A percentile compares a stretch with the other conserved stretches of the same genome.
Evolutionary conservation across 2,797 vertebrate genomes (phyloP).

Genomic region (Channallabes apus): DNA sequence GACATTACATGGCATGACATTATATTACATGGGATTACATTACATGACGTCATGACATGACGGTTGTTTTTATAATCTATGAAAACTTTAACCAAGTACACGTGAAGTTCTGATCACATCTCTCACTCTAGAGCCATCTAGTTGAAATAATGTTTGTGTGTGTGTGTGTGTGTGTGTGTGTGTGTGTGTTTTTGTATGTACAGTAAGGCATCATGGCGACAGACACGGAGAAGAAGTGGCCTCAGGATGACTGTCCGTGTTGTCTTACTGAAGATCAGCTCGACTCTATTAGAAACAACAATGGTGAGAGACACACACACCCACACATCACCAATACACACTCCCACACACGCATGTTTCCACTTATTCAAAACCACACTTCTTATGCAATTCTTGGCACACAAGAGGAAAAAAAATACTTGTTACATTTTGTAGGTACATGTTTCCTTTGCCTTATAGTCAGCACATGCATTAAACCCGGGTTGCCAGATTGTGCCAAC

Average conservation of each 20-base stretch:
- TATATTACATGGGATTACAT: too few species aligned
- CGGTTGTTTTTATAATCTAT: too few species aligned
- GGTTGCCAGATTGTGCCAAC: not conserved
- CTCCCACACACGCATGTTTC: not conserved
- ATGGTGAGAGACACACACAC: conserved; percentile 61
- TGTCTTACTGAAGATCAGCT: conserved; percentile 69
- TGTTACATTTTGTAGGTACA: too few species aligned
- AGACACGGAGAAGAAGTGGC: conserved; percentile 56
- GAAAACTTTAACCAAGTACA: too few species aligned
- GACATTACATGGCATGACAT: too few species aligned
- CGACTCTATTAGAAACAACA: conserved; percentile 67
- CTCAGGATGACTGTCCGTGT: conserved; percentile 56
- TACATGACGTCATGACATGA: too few species aligned
- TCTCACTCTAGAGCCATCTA: too few species aligned
- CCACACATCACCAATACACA: conserved; percentile 1
- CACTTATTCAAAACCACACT: too few species aligned
- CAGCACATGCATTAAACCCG: not conserved
- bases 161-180: conserved; percentile 43
- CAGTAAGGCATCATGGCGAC: conserved; percentile 58
- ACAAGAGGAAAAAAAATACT: too few species aligned
- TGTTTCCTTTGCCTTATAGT: not conserved
- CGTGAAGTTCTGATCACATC: too few species aligned
- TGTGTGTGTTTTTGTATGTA: conserved; percentile 33
- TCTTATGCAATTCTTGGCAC: not conserved
- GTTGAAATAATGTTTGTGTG: not conserved